Evolutionary conservation across 1,140 invertebrate genomes (phyloP), one percentile per base, ranked within the genome.

Genomic region (Apis cerana): DNA sequence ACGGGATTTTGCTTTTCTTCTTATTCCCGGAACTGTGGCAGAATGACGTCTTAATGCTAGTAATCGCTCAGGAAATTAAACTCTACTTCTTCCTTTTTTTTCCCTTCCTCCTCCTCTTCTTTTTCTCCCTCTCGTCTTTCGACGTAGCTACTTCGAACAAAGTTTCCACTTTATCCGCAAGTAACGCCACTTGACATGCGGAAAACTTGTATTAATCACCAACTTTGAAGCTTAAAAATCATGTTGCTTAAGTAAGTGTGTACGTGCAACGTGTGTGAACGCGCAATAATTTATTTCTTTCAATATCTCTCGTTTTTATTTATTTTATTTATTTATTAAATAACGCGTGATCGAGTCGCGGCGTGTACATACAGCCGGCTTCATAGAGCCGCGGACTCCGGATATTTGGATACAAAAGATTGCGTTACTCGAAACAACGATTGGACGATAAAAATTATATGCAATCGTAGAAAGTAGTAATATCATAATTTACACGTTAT

Each of bases 401-500:
- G 13, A 59, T 65, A 33, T 43, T 71, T 79, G 78, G 79, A 87
- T 87, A 88, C 71, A 90, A 83, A 90, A 90, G 83, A 80, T 56
- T 77, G 65, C 76, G 84, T 88, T 89, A 82, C 71, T 89, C 80
- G 83, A 89, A 85, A 43, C 33, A 82, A 86, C 85, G 83, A 84
- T 81, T 85, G 68, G 85, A 85, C 89, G 87, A 84, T 61, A 84
- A 84, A 82, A 84, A 83, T 21, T 89, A 43, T 43, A 43, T 43
- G 33, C 33, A 85, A 88, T 88, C 67, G 75, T 83, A 88, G 71
- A 83, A 89, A 89, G 75, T 75, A 86, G 77, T 85, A 91, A 89
- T 89, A 78, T 82, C 87, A 91, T 89, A 91, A 91, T 86, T 88
- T 91, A 89, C 70, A 87, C 85, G 70, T 75, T 43, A n/a, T n/a